Evolutionary conservation across 2,888 invertebrate species (phyloP).

Genomic region (Xylota sylvarum): DNA sequence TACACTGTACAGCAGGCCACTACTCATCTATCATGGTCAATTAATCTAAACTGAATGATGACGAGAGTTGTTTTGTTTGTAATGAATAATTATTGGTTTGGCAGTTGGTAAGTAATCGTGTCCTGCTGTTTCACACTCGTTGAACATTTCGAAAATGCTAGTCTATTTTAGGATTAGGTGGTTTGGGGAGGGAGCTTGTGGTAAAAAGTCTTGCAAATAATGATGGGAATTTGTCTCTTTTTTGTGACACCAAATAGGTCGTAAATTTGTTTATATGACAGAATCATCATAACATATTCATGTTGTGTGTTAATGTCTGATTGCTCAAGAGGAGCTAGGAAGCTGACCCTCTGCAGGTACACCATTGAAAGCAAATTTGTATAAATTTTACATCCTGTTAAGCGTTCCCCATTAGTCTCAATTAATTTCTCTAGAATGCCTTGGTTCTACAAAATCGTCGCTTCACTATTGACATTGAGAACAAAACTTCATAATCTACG

Average conservation of each 20-base stretch:
- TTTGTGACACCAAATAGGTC: neutral
- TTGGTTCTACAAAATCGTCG: neutral
- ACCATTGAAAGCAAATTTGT: too few species aligned
- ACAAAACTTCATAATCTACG: neutral
- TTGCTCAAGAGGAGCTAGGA: too few species aligned
- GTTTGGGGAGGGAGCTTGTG: neutral
- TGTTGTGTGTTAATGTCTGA: too few species aligned
- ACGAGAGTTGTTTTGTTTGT: conserved; percentile 31
- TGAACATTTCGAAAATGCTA: neutral
- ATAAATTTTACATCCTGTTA: neutral
- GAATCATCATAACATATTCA: neutral
- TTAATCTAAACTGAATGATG: conserved; percentile 45
- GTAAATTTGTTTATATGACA: neutral
- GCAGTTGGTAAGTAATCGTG: conserved; percentile 23
- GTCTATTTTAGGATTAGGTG: neutral
- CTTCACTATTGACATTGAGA: neutral
- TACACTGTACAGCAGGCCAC: neutral
- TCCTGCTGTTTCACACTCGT: conserved; percentile 13
- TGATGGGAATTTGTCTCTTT: neutral
- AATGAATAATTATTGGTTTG: conserved; percentile 52
- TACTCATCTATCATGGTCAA: conserved; percentile 44
- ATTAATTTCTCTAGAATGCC: neutral
- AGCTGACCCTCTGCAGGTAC: too few species aligned
- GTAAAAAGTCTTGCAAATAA: neutral
- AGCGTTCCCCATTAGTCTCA: neutral